A percentile compares a stretch with the other conserved stretches of the same genome.
phyloP scores from a whole-genome alignment of 2,888 invertebrate genomes.

The Graphium colonna region DNA sequence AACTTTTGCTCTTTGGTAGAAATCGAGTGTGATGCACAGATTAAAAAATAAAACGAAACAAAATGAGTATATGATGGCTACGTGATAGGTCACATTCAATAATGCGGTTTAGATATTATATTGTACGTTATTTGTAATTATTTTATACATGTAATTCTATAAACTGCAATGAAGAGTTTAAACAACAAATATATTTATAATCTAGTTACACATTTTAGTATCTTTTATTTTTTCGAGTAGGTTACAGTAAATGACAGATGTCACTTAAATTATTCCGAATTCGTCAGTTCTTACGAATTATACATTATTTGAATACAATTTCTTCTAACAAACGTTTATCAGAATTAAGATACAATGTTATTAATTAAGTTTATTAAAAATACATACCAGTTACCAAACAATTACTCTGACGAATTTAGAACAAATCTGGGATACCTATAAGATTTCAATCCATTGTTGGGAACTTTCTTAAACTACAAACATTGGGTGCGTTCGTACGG shows the following conservation, averaged over 20 bases:
- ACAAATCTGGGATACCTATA: constrained; percentile 29
- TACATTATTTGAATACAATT: background rate
- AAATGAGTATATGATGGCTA: constrained; percentile 6
- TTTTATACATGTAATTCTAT: constrained; percentile 16
- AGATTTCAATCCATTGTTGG: constrained; percentile 40
- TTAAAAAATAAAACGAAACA: constrained; percentile 9
- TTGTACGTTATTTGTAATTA: constrained; percentile 7
- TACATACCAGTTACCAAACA: background rate
- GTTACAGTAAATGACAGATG: constrained; percentile 27
- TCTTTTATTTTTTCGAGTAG: constrained; percentile 34
- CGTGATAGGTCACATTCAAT: background rate
- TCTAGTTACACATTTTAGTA: constrained; percentile 53
- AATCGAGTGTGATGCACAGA: constrained; percentile 29
- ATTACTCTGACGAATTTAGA: constrained; percentile 10
- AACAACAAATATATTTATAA: constrained; percentile 48
- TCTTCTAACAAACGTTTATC: constrained; percentile 3
- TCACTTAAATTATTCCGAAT: constrained; percentile 26
- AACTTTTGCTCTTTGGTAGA: constrained; percentile 40
- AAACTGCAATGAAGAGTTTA: constrained; percentile 28
- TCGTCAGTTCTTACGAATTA: background rate
- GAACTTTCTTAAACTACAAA: constrained; percentile 24
- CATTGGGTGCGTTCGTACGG: constrained; percentile 17
- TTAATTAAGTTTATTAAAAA: background rate
- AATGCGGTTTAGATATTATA: constrained; percentile 5
- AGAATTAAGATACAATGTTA: constrained; percentile 11